A percentile compares a stretch with the other conserved stretches of the same genome.
phyloP scores from a whole-genome alignment of 2,797 vertebrate genomes.

The Chrysolophus pictus region DNA sequence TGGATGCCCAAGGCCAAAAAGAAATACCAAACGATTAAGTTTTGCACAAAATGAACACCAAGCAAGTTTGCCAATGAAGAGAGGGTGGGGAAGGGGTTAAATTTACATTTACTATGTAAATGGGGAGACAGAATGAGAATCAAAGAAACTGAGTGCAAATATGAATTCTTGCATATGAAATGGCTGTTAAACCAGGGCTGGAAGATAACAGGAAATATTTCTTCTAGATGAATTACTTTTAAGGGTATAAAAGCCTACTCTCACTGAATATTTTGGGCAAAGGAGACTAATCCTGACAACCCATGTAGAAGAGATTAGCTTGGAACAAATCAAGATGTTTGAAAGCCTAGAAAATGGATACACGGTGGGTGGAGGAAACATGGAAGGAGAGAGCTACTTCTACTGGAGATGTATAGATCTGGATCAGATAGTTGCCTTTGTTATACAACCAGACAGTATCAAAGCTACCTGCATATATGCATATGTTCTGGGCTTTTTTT shows the following conservation, averaged over 20 bases:
- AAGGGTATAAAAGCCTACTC: background rate
- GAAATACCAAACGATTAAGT: background rate
- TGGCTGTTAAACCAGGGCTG: background rate
- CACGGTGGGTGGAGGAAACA: background rate
- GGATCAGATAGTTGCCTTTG: background rate
- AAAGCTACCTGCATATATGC: background rate
- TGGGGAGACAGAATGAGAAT: background rate
- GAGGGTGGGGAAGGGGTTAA: background rate
- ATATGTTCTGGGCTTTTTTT: background rate
- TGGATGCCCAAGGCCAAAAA: constrained; percentile 20
- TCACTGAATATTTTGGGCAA: background rate
- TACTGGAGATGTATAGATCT: background rate
- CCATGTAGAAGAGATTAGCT: background rate
- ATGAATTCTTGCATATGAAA: background rate
- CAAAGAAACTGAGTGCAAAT: background rate
- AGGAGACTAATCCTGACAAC: background rate
- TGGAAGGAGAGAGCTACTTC: background rate
- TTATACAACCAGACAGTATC: background rate
- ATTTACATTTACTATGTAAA: constrained; percentile 31
- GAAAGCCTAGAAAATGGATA: background rate
- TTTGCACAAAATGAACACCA: background rate
- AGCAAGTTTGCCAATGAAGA: background rate
- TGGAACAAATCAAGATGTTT: background rate
- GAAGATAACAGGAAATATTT: constrained; percentile 3
- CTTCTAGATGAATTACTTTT: background rate